These are phyloP conservation scores for Centropus unirufus DNA, from an alignment of 2,113 vertebrate genomes.

Conservation along the genomic window DNA sequence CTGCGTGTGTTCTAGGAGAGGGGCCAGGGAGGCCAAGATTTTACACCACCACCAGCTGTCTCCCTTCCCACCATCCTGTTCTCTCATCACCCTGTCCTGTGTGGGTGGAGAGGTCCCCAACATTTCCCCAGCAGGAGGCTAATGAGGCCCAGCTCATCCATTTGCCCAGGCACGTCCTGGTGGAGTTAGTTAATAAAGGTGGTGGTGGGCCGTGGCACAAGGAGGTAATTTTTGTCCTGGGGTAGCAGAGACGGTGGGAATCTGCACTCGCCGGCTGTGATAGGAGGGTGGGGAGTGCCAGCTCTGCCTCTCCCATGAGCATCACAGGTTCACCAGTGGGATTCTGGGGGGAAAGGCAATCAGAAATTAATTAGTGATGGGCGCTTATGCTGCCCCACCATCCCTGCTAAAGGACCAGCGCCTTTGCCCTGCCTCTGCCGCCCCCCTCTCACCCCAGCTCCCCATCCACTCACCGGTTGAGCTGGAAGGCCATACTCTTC, in stretches of 20 bases:
- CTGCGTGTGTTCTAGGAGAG: not conserved
- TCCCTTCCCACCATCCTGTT: not conserved
- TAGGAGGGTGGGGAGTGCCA: not conserved
- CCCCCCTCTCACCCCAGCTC: not conserved
- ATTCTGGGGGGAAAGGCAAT: slow-evolving; percentile 72
- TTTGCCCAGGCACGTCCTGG: slow-evolving; percentile 12
- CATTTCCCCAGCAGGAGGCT: not conserved
- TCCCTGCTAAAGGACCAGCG: rapidly evolving
- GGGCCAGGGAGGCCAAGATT: not conserved
- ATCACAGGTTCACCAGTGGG: slow-evolving; percentile 85
- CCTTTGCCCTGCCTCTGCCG: not conserved
- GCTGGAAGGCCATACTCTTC: slow-evolving; percentile 76
- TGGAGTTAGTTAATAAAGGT: slow-evolving; percentile 14
- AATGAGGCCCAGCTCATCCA: slow-evolving; percentile 3
- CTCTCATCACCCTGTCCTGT: not conserved
- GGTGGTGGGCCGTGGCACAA: slow-evolving; percentile 54
- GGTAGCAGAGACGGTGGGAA: slow-evolving; percentile 15
- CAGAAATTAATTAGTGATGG: not conserved
- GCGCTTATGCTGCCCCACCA: rapidly evolving
- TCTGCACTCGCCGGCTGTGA: not conserved
- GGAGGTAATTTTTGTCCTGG: slow-evolving; percentile 22
- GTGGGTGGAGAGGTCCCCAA: not conserved
- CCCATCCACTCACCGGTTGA: slow-evolving; percentile 75
- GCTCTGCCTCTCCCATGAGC: slow-evolving; percentile 21
- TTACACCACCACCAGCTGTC: not conserved